Base-by-base conservation (phyloP, 2,888 invertebrate genomes). In the Cataglyphis altisquamis region DNA sequence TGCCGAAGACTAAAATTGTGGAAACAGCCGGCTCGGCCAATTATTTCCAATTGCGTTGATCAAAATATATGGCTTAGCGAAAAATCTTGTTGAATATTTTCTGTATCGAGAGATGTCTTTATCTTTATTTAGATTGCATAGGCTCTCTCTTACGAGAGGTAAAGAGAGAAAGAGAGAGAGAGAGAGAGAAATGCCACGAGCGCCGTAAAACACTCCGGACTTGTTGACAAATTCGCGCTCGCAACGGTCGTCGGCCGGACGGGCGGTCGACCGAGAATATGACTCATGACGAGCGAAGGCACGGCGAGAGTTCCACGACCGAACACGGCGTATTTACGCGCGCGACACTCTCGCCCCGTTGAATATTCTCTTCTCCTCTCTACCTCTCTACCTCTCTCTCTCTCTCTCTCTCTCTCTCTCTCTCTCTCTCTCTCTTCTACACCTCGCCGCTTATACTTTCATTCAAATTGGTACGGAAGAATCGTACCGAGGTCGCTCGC, bases 401-500 rank as follows among this genome's bases (percentile, higher is more conserved):
- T 18, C 45, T 15, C 15, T 18, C 18, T 25, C 25, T 25, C 18
- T 5, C 4, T 18, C 45, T 15, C 0, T 5, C 45, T 48, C 15
- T 18, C 48, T 18, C 1, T n/a, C n/a, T 52, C n/a, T 52, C 52
- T 8, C 15, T 48, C n/a, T 52, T 52, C 52, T 52, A 52, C 80
- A 80, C 70, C 83, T 83, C 68, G 70, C 55, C 83, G 74, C 29
- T 84, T 77, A 52, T 52, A 83, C 84, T 84, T 83, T 84, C 84
- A 70, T 83, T 84, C 83, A 68, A 77, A 83, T 83, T 64, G 75
- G 57, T 41, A 72, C 83, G 84, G 84, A 84, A 83, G 83, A 66
- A 83, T 75, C 82, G 75, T 45, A 57, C 52, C 80, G 83, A 83
- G 83, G 83, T 80, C 84, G 84, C 70, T 12, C 55, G 83, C 83